Evolutionary conservation across 1,140 invertebrate genomes (phyloP).

Genomic region (Drosophila aff.): DNA sequence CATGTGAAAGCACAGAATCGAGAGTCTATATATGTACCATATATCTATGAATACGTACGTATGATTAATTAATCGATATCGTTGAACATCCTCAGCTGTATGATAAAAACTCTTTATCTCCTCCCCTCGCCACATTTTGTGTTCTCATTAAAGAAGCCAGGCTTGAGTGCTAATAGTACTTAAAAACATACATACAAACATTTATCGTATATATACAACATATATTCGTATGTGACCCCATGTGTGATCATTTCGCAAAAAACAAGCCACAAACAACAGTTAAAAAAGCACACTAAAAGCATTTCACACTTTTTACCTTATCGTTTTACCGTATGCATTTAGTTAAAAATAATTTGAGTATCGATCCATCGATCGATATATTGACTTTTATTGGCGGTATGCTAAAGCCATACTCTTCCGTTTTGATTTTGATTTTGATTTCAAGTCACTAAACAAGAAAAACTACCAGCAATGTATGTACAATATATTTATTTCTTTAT

Average conservation of each 20-base stretch:
- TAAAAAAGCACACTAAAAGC: conserved; percentile 40
- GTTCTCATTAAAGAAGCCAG: conserved; percentile 43
- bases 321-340: conserved; percentile 46
- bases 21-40: conserved; percentile 34
- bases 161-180: conserved; percentile 62
- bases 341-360: conserved; percentile 44
- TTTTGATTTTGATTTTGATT: conserved; percentile 51
- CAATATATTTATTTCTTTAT: conserved; percentile 88
- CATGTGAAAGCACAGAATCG: conserved; percentile 64
- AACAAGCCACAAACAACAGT: conserved; percentile 13
- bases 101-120: conserved; percentile 46
- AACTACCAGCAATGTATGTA: conserved; percentile 72
- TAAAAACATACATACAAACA: conserved; percentile 32
- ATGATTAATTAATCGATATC: conserved; percentile 49
- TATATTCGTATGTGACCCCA: conserved; percentile 37
- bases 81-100: conserved; percentile 61
- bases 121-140: conserved; percentile 42
- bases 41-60: conserved; percentile 41
- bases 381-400: conserved; percentile 51
- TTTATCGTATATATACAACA: conserved; percentile 36
- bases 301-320: conserved; percentile 41
- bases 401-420: conserved; percentile 35
- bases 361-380: conserved; percentile 36
- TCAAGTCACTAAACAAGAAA: conserved; percentile 39
- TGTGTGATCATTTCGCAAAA: conserved; percentile 50